Evolutionary conservation across 2,797 vertebrate species (phyloP), one percentile per base, ranked within the genome.

Genomic region (Hafferia zeledoni): DNA sequence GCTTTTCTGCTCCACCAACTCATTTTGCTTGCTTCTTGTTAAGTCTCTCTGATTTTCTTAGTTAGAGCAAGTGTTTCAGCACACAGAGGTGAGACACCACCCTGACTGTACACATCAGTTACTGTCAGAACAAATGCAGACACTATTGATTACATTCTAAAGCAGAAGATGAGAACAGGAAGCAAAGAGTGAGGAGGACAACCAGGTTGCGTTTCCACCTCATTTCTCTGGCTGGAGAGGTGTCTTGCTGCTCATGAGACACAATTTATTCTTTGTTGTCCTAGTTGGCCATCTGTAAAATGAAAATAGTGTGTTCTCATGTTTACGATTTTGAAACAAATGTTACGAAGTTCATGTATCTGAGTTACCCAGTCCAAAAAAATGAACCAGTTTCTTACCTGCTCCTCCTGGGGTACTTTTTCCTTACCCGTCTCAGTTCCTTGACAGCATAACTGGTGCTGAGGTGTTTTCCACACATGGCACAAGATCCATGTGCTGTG

Each of bases 1-100:
- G 74, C 82, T 93, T 53, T 80, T 74, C 71, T 89, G 78, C 47
- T 76, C 44, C 90, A 71, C 53, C 44, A 74, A 19, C 25, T 14
- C 17, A 13, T 55, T 74, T 92, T 81, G 16, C 75, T 61, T 83
- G 56, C 56, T 76, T 59, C 30, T 81, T 74, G 13, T 79, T 39
- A 50, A 83, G 25, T 49, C 12, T 49, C 52, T 64, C 31, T 55
- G 50, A 53, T 72, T 89, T 89, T 77, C 61, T 60, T 77, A 74
- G 65, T 56, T 52, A 63, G 52, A 74, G 59, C 37, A 53, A 89
- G 64, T 13, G 1, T 67, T 93, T 33, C 2, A 5, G 69, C 43
- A 67, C 2, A 1, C 0, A 1, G 69, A 4, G 7, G 35, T 23
- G 81, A 61, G 55, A 49, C 31, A 7, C 70, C 9, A 2, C 53